Conservation (phyloP, 2,797 vertebrate species). For the Microctenopoma stevenorrisi region DNA sequence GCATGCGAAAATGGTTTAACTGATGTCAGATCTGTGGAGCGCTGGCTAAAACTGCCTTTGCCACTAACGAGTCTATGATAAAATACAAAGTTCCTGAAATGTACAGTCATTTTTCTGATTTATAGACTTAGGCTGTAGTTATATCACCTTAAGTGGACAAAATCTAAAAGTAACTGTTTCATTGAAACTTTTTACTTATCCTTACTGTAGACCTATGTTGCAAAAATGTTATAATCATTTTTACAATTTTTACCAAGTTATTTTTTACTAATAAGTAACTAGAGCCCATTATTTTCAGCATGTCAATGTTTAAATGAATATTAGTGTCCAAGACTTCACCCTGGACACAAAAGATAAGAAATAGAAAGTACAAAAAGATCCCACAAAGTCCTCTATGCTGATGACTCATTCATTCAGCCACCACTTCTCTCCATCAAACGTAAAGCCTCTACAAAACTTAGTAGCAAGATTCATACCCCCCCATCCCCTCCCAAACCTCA, state of each 20-base stretch:
- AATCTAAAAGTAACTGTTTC: neutral
- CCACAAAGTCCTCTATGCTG: conserved; percentile 5
- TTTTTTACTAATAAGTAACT: too few species aligned
- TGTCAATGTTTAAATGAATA: neutral
- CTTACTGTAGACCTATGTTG: too few species aligned
- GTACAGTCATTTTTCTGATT: conserved; percentile 7
- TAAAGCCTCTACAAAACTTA: conserved; percentile 20
- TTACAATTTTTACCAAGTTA: too few species aligned
- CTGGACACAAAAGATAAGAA: neutral
- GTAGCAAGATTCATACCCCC: neutral
- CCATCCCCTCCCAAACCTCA: neutral
- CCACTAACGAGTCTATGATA: conserved; percentile 19
- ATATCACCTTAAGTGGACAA: neutral
- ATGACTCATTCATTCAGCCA: conserved; percentile 33
- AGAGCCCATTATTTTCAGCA: too few species aligned
- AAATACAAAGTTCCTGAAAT: conserved; percentile 23
- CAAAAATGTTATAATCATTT: too few species aligned
- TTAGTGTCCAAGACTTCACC: neutral
- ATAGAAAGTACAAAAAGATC: neutral
- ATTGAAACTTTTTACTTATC: too few species aligned
- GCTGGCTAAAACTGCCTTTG: conserved; percentile 35
- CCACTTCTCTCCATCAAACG: conserved; percentile 37
- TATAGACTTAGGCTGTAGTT: neutral
- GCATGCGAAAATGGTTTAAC: conserved; percentile 26
- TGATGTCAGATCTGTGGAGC: conserved; percentile 29